A percentile compares a stretch with the other conserved stretches of the same genome.
Evolutionary conservation across 2,113 vertebrate genomes (phyloP).

Genomic region (Chloropsis cyanopogon): DNA sequence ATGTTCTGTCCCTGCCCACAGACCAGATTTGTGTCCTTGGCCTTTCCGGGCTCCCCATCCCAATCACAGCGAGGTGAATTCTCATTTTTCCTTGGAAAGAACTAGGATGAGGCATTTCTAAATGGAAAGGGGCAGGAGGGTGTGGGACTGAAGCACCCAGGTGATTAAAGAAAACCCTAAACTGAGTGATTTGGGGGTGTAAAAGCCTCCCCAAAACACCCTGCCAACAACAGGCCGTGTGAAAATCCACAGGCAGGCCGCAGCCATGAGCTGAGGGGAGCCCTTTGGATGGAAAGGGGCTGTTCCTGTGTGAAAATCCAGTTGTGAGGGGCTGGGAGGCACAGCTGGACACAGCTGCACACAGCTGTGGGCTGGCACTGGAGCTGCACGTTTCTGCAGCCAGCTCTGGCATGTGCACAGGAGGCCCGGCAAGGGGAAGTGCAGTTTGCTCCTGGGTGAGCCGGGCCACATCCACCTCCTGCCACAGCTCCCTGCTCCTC

Average conservation of each 20-base stretch:
- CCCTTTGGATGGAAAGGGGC: slow-evolving; percentile 39
- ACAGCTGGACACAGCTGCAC: slow-evolving; percentile 67
- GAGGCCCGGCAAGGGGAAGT: slow-evolving; percentile 50
- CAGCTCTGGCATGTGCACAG: slow-evolving; percentile 46
- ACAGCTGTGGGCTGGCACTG: slow-evolving; percentile 71
- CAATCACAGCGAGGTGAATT: not conserved
- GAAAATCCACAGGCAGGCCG: not conserved
- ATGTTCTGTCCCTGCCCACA: not conserved
- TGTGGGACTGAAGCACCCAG: not conserved
- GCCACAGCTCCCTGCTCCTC: not conserved
- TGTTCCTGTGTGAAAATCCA: slow-evolving; percentile 57
- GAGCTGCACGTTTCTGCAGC: slow-evolving; percentile 45
- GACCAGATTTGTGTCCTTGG: not conserved
- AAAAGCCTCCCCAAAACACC: not conserved
- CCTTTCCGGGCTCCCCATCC: not conserved
- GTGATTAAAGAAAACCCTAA: not conserved
- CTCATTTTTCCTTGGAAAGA: not conserved
- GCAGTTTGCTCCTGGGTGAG: slow-evolving; percentile 20
- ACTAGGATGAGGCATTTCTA: not conserved
- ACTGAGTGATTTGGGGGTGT: not conserved
- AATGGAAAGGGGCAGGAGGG: not conserved
- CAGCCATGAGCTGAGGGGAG: slow-evolving; percentile 39
- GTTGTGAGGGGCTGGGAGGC: slow-evolving; percentile 68
- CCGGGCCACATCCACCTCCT: not conserved
- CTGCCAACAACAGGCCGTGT: not conserved